A percentile compares a stretch with the other conserved stretches of the same genome.
Evolutionary conservation across 1,140 invertebrate genomes (phyloP).

Genomic region (Papilio polytes): DNA sequence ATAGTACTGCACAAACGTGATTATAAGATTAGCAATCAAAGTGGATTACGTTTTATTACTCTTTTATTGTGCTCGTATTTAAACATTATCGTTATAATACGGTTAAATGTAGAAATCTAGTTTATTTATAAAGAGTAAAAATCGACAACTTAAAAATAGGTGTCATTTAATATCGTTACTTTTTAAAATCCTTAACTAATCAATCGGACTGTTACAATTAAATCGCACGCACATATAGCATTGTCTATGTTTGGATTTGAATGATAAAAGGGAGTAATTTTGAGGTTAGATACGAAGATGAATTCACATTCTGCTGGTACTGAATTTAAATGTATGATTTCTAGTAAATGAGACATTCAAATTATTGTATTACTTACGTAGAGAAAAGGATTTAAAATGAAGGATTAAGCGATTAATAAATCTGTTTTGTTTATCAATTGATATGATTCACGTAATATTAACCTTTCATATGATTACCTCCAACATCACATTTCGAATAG

Average conservation of each 20-base stretch:
- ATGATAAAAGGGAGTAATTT: background rate
- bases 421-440: slow-evolving; percentile 22
- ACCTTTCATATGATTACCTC: background rate
- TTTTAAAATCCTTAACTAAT: no score
- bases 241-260: background rate
- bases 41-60: background rate
- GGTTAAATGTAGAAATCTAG: slow-evolving; percentile 7
- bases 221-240: no score
- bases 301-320: no score
- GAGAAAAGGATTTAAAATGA: background rate
- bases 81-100: background rate
- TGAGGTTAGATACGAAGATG: background rate
- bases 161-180: background rate
- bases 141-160: background rate
- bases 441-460: background rate
- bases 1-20: background rate
- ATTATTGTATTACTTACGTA: no score
- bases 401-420: background rate
- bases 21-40: slow-evolving; percentile 13
- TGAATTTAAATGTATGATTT: no score
- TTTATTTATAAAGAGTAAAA: background rate
- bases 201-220: no score
- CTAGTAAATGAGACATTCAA: no score
- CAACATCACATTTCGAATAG: background rate
- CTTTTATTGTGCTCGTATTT: background rate